Percentiles rank a stretch among this genome's conserved stretches.
Conservation (phyloP, 1,140 invertebrate species). For the Drosophila repleta region DNA sequence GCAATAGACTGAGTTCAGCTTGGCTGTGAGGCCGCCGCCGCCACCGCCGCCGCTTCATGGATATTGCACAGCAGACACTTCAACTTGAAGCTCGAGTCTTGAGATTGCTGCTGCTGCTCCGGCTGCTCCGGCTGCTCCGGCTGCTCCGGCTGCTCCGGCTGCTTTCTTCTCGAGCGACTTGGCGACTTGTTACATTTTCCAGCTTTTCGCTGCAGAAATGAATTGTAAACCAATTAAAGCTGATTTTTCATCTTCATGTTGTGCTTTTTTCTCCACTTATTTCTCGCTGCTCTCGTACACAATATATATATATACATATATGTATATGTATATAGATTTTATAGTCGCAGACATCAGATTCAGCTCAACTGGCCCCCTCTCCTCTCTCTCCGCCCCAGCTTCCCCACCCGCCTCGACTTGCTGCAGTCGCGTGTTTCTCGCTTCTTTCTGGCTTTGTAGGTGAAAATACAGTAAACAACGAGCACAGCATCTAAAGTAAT, state of each 20-base stretch:
- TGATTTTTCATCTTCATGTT: conserved; percentile 69
- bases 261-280: conserved; percentile 10
- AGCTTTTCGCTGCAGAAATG: conserved; percentile 72
- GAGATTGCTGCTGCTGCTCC: conserved; percentile 17
- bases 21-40: conserved; percentile 29
- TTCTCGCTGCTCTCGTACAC: conserved; percentile 22
- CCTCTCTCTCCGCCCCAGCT: no score
- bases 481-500: conserved; percentile 25
- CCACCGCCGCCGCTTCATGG: conserved; percentile 63
- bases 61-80: conserved; percentile 61
- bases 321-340: conserved; percentile 17
- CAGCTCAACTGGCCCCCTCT: neutral
- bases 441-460: conserved; percentile 57
- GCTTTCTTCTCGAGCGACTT: conserved; percentile 57
- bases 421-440: conserved; percentile 33
- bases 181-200: conserved; percentile 66
- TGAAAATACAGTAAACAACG: conserved; percentile 71
- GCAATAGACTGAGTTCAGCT: conserved; percentile 31
- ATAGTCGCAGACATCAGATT: conserved; percentile 20
- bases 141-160: conserved; percentile 53
- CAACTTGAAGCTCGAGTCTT: conserved; percentile 5
- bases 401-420: neutral
- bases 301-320: conserved; percentile 5
- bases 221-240: conserved; percentile 79
- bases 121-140: conserved; percentile 37